phyloP scores from a whole-genome alignment of 1,140 invertebrate species.

The Yoshiicerus persimilis region DNA sequence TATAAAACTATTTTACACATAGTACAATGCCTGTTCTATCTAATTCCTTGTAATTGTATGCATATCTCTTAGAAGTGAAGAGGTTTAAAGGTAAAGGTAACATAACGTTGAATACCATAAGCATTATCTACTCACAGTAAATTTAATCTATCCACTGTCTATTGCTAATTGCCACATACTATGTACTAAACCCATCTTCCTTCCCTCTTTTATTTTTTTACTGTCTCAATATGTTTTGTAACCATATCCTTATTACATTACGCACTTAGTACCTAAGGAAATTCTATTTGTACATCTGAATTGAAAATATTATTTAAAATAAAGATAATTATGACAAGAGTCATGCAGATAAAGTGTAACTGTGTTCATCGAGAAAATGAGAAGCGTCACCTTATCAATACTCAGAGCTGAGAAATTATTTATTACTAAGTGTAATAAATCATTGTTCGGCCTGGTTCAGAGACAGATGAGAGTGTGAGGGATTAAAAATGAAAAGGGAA shows the following conservation, averaged over 20 bases:
- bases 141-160: background rate
- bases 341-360: no score
- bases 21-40: background rate
- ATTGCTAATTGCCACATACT: background rate
- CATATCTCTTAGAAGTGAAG: no score
- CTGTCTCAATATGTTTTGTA: background rate
- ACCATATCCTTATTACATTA: no score
- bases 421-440: background rate
- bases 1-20: background rate
- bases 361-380: no score
- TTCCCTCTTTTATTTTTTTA: background rate
- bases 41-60: background rate
- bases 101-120: background rate
- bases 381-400: no score
- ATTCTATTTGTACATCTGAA: no score
- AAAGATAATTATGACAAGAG: no score
- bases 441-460: background rate
- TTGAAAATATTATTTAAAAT: no score
- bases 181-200: background rate
- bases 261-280: no score
- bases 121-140: background rate
- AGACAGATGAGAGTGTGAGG: background rate
- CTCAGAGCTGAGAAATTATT: background rate
- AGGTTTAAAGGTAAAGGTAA: background rate
- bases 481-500: background rate